Percentiles rank a stretch among this genome's conserved stretches.
Conservation (phyloP, 2,888 invertebrate genomes). For the Chelonus formosanus region DNA sequence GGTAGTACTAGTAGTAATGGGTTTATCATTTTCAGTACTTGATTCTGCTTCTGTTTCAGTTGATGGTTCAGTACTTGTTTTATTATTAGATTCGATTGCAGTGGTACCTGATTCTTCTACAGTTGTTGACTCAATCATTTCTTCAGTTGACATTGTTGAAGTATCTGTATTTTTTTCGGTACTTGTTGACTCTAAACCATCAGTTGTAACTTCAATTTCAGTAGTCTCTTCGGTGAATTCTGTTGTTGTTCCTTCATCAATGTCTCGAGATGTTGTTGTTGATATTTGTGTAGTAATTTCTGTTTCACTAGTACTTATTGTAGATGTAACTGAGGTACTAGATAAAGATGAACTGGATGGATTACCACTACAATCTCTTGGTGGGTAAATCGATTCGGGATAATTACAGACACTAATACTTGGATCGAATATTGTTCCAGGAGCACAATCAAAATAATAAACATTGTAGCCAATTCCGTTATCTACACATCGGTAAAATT, state of each 20-base stretch:
- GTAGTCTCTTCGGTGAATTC: constrained; percentile 37
- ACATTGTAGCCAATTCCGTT: constrained; percentile 73
- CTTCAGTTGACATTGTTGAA: constrained; percentile 32
- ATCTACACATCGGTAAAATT: constrained; percentile 75
- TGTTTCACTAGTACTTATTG: constrained; percentile 21
- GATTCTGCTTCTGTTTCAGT: constrained; percentile 6
- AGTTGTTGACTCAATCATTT: constrained; percentile 4
- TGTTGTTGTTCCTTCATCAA: constrained; percentile 32
- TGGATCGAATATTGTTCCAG: constrained; percentile 79
- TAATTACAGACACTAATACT: constrained; percentile 74
- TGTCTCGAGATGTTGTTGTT: constrained; percentile 15
- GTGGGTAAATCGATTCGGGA: constrained; percentile 73
- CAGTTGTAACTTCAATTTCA: constrained; percentile 27
- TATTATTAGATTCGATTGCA: background rate
- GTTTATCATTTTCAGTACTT: too few relatives aligned
- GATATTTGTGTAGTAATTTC: constrained; percentile 34
- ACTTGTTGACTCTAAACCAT: constrained; percentile 47
- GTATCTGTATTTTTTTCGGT: constrained; percentile 27
- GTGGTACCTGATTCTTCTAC: background rate
- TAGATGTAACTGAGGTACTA: constrained; percentile 6
- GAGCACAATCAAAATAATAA: constrained; percentile 74
- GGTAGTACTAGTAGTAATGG: background rate
- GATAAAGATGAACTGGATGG: background rate
- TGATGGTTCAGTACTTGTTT: constrained; percentile 16
- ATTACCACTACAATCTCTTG: constrained; percentile 49